These are phyloP conservation scores for Cyprinella venusta DNA, from an alignment of 2,797 vertebrate species.

Conservation along the genomic window DNA sequence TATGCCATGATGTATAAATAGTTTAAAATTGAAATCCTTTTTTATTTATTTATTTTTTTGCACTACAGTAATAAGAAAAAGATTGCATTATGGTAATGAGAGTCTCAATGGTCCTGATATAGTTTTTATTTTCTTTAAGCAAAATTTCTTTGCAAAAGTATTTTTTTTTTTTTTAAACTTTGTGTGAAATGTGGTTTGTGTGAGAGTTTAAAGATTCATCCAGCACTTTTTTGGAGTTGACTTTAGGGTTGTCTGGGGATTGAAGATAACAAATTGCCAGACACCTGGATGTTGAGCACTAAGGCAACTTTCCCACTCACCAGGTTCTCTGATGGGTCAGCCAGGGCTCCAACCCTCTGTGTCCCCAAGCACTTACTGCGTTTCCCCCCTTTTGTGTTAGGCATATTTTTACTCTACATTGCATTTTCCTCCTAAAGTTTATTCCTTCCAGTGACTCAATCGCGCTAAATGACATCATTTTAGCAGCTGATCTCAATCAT, in stretches of 20 bases:
- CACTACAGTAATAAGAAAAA: neutral
- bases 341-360: constrained; percentile 24
- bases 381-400: constrained; percentile 61
- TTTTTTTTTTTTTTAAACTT: neutral
- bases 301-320: constrained; percentile 27
- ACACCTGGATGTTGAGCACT: constrained; percentile 48
- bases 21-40: neutral
- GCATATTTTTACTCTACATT: constrained; percentile 61
- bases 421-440: too few relatives aligned
- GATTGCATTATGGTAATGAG: neutral
- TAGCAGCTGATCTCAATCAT: constrained; percentile 59
- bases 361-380: constrained; percentile 35
- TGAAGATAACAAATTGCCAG: constrained; percentile 45
- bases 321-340: constrained; percentile 42
- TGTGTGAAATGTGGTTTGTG: neutral
- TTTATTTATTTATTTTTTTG: too few relatives aligned
- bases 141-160: neutral
- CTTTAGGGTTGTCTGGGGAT: constrained; percentile 46
- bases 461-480: constrained; percentile 70
- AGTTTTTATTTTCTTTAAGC: neutral
- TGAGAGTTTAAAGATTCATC: constrained; percentile 19
- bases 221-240: constrained; percentile 17
- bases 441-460: constrained; percentile 69
- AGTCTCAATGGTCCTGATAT: neutral
- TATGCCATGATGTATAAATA: neutral